Base-by-base conservation (phyloP, 2,797 vertebrate species). In the Eleutherodactylus coqui region DNA sequence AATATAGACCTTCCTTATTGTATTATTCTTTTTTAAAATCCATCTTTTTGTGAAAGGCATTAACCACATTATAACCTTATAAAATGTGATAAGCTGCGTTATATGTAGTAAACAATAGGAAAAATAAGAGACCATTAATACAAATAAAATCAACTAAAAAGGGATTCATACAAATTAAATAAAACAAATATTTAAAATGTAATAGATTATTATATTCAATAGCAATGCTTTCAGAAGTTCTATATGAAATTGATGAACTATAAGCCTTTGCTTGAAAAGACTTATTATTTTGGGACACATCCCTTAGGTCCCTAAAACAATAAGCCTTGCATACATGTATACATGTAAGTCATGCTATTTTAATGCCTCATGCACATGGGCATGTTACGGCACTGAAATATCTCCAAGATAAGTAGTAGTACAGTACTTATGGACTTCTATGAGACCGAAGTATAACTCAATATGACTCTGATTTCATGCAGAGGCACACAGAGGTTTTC, bases 11-110 rank as follows among this genome's bases (percentile, higher is more conserved):
- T 87, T n/a, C 49, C 36, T 77, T 84, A 80, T 81, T 67, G 51
- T 81, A 86, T 80, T 85, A 70, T 86, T 81, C 69, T 51, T 70
- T 45, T 82, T 72, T 34, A n/a, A 67, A 70, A 82, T 38, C 64
- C 47, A 38, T 72, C 45, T 58, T 51, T 82, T 38, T 55, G 36
- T 29, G 70, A 41, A 58, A 73, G 21, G 69, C 16, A 41, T 41
- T 43, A 41, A 43, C 29, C 69, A 43, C 5, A 43, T 55, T 55
- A 58, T 43, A 58, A 58, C 81, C 36, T 17, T 5, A n/a, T 64
- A 13, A 21, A 64, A 60, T 47, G n/a, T 27, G 0, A 83, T 75
- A 27, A 73, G 21, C 36, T n/a, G 41, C 4, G 1, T n/a, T 73
- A 16, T 43, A 80, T 64, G 78, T 19, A 45, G 17, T 67, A 67